phyloP scores from a whole-genome alignment of 2,888 invertebrate genomes.

The Meandrusa payeni region DNA sequence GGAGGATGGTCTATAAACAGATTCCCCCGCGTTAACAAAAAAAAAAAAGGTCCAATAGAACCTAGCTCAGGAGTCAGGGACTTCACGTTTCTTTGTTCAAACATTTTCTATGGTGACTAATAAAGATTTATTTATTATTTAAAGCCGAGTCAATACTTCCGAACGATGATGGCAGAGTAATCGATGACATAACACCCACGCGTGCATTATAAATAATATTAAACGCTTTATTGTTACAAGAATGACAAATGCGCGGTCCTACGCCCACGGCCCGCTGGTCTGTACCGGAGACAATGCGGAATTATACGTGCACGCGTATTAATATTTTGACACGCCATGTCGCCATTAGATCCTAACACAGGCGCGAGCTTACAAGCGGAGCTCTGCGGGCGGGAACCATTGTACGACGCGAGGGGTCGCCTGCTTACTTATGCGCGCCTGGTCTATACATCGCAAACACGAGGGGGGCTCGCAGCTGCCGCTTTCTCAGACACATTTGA shows the following conservation, averaged over 20 bases:
- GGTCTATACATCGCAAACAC: constrained; percentile 50
- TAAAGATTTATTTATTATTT: too few species aligned
- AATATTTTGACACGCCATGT: constrained; percentile 70
- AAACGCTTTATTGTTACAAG: constrained; percentile 69
- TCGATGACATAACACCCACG: constrained; percentile 59
- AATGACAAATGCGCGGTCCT: constrained; percentile 68
- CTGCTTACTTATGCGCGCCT: constrained; percentile 42
- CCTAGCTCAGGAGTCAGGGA: too few species aligned
- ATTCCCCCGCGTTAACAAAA: too few species aligned
- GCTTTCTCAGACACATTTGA: too few species aligned
- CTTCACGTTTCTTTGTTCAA: too few species aligned
- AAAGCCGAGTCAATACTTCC: constrained; percentile 41
- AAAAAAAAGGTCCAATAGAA: too few species aligned
- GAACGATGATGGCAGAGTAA: constrained; percentile 50
- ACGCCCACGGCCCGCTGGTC: constrained; percentile 51
- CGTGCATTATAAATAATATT: constrained; percentile 65
- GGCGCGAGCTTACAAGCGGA: constrained; percentile 51
- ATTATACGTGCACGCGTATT: constrained; percentile 56
- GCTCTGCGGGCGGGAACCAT: constrained; percentile 44
- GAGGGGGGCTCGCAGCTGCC: constrained; percentile 63
- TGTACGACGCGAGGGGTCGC: constrained; percentile 47
- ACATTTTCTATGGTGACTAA: too few species aligned
- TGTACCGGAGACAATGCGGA: constrained; percentile 43
- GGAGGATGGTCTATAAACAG: too few species aligned
- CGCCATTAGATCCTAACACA: constrained; percentile 66